phyloP scores from a whole-genome alignment of 2,888 invertebrate species.

The Pheosia gnoma region DNA sequence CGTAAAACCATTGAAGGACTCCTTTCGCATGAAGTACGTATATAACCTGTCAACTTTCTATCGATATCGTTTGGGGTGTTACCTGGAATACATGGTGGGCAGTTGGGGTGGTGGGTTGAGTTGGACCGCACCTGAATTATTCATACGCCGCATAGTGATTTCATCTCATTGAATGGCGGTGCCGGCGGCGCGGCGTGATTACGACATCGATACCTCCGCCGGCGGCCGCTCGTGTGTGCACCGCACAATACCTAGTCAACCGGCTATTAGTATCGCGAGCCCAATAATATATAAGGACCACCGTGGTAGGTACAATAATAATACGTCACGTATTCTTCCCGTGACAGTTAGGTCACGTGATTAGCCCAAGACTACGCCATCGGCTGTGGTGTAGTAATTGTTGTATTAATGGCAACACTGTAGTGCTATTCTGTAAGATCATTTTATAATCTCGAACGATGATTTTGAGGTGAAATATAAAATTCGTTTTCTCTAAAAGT shows the following conservation, averaged over 20 bases:
- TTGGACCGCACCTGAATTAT: conserved; percentile 78
- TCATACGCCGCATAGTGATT: conserved; percentile 83
- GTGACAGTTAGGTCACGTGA: no score
- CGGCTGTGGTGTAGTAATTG: no score
- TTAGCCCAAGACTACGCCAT: no score
- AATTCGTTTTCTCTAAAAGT: no score
- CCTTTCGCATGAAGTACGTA: conserved; percentile 17
- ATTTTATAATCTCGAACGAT: no score
- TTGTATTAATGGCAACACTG: no score
- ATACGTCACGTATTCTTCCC: no score
- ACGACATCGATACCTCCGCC: conserved; percentile 78
- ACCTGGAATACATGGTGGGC: conserved; percentile 15
- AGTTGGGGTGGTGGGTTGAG: conserved; percentile 40
- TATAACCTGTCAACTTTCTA: conserved; percentile 57
- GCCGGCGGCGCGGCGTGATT: conserved; percentile 69
- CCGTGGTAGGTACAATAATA: neutral
- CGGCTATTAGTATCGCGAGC: conserved; percentile 39
- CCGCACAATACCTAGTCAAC: conserved; percentile 71
- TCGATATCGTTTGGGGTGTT: conserved; percentile 52
- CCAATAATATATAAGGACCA: neutral
- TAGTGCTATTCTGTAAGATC: no score
- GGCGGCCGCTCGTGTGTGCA: conserved; percentile 43
- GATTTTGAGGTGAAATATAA: no score
- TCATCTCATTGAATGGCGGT: conserved; percentile 81
- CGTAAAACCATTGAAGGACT: no score